Conservation (phyloP, 1,140 invertebrate genomes). For the Geopemphigus sp. region DNA sequence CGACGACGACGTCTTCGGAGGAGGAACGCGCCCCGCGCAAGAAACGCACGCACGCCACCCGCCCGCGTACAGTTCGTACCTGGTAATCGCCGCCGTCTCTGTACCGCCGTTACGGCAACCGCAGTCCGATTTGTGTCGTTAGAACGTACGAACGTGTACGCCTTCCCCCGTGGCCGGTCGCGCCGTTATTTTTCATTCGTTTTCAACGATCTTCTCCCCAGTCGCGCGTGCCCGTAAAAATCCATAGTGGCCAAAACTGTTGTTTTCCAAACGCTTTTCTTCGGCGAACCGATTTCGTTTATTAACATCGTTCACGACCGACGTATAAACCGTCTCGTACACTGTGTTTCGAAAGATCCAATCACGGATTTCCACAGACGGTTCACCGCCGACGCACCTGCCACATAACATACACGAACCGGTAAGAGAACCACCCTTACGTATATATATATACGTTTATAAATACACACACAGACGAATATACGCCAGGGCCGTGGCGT, state of each 20-base stretch:
- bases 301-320: too few species aligned
- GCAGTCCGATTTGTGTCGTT: slow-evolving; percentile 3
- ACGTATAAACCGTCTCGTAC: background rate
- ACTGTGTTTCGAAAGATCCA: background rate
- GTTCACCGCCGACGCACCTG: too few species aligned
- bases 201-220: background rate
- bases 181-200: background rate
- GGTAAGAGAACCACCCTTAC: slow-evolving; percentile 7
- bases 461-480: too few species aligned
- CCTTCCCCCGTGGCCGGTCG: background rate
- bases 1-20: background rate
- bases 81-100: background rate
- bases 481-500: too few species aligned
- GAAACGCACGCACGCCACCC: background rate
- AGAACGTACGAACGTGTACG: background rate
- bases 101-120: background rate
- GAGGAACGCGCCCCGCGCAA: background rate
- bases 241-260: background rate
- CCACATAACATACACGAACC: background rate
- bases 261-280: background rate
- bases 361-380: background rate
- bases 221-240: background rate
- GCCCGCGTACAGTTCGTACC: too few species aligned
- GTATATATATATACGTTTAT: too few species aligned
- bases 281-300: background rate